Base-by-base conservation (phyloP, 2,797 vertebrate genomes). In the Sorex maritimensis region DNA sequence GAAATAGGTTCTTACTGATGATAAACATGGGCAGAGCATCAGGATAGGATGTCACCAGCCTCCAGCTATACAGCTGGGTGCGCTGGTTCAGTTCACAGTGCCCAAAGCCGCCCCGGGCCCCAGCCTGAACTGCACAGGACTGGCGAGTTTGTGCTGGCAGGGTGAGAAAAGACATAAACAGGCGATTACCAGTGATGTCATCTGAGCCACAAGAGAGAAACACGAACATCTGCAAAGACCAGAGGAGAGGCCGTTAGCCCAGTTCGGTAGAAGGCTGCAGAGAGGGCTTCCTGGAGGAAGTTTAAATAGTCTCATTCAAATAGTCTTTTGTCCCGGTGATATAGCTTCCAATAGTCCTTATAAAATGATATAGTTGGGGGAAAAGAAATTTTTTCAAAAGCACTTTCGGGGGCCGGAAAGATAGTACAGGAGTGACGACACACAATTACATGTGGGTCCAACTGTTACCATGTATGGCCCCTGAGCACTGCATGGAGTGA, bases 301-400 rank as follows among this genome's bases (percentile, higher is more conserved):
- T 28, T 2, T 30, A 41, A 58, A n/a, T 19, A 92, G n/a, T 88
- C 71, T 90, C 17, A 21, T 19, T 8, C 41, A 5, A 58, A 14
- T 73, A 46, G 65, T 94, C 69, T 89, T 73, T 88, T 81, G 6
- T 77, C 38, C 68, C 89, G 58, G 23, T 88, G 88, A 86, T 21
- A 23, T 52, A 58, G 6, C 26, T 92, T 93, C 92, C 41, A 44
- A 2, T 44, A 44, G 41, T 44, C 41, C 41, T 44, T 44, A 44
- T 44, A 44, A 93, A 90, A 67, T 44, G 52, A 55, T 78, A 15
- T 55, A 34, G 26, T 46, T 73, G 21, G 95, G 81, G 28, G 30
- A 34, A n/a, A 71, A 79, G 73, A 21, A 92, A 93, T 15, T 68
- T 30, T 13, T 21, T 46, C n/a, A 5, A 82, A 90, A 78, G 23